A percentile compares a stretch with the other conserved stretches of the same genome.
Conservation (phyloP, 2,113 vertebrate genomes). For the Campylorhamphus procurvoides region DNA sequence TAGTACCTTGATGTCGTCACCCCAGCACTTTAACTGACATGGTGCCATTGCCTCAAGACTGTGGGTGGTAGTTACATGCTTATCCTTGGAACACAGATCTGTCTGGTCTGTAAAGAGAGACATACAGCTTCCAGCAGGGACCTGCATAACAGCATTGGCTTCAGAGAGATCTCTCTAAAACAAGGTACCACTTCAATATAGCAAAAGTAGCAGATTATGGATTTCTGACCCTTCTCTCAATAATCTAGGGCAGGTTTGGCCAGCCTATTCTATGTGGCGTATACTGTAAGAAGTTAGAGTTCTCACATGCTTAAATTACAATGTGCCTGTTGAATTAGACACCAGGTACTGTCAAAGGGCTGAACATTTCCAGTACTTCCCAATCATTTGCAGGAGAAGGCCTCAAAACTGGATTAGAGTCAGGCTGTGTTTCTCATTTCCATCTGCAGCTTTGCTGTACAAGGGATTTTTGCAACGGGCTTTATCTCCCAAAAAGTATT, state of each 20-base stretch:
- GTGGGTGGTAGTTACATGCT: not conserved
- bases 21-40: not conserved
- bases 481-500: not conserved
- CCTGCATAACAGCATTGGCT: rapidly evolving
- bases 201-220: not conserved
- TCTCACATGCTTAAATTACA: not conserved
- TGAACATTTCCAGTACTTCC: not conserved
- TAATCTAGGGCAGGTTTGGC: not conserved
- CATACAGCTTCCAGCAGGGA: not conserved
- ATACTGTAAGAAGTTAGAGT: not conserved
- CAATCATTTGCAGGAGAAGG: not conserved
- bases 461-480: not conserved
- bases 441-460: not conserved
- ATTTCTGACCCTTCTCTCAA: not conserved
- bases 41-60: not conserved
- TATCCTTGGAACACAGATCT: not conserved
- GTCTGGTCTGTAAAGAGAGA: not conserved
- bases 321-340: not conserved
- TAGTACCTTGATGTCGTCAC: not conserved
- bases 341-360: not conserved
- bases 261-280: not conserved
- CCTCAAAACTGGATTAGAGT: not conserved
- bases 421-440: not conserved
- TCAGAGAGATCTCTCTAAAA: not conserved
- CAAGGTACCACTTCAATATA: not conserved